These are phyloP conservation scores for Eretmochelys imbricata DNA, from an alignment of 2,113 vertebrate genomes.

Conservation along the genomic window DNA sequence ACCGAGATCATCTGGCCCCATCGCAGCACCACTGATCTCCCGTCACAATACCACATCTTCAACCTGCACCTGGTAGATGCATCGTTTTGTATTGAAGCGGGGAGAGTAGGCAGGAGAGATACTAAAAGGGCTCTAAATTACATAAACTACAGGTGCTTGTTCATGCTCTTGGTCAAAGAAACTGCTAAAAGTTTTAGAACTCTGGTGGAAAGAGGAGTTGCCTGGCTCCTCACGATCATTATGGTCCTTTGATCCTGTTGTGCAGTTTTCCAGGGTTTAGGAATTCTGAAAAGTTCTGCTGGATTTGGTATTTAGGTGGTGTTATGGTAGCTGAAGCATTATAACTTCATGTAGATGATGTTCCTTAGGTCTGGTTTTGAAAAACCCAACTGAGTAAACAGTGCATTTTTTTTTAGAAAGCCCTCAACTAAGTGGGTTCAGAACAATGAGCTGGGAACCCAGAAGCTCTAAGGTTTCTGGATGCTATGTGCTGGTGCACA, in stretches of 20 bases:
- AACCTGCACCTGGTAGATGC: background rate
- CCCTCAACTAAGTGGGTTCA: background rate
- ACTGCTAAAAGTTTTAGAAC: background rate
- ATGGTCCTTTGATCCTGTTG: background rate
- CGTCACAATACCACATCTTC: rapidly evolving
- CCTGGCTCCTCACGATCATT: background rate
- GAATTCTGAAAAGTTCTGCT: background rate
- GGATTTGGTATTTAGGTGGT: background rate
- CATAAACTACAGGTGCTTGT: background rate
- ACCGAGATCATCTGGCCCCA: background rate
- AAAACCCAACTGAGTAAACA: background rate
- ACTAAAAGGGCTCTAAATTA: background rate
- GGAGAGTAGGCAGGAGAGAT: background rate
- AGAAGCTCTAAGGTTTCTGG: too few species aligned
- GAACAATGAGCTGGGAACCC: background rate
- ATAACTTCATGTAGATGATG: background rate
- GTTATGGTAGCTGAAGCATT: background rate
- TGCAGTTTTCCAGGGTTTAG: background rate
- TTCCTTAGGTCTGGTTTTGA: background rate
- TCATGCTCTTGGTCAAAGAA: background rate
- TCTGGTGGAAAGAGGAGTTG: background rate
- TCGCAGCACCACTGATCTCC: background rate
- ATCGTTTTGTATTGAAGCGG: background rate
- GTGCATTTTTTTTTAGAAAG: background rate
- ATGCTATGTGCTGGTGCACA: background rate